A percentile compares a stretch with the other conserved stretches of the same genome.
phyloP scores from a whole-genome alignment of 2,113 vertebrate species.

The Euleptes europaea region DNA sequence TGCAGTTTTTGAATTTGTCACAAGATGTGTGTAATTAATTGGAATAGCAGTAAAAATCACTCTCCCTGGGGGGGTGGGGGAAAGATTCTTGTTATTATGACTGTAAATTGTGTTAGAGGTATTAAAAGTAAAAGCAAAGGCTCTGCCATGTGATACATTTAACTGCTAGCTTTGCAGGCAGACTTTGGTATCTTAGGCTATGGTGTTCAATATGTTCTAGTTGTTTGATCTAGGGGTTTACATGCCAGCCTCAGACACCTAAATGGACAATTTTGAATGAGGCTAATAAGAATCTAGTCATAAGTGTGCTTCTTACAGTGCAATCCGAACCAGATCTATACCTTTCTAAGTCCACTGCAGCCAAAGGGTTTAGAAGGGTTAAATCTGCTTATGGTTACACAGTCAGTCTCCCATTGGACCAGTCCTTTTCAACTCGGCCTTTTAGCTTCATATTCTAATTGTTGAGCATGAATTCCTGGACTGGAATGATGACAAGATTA shows the following conservation, averaged over 20 bases:
- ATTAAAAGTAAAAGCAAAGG: slow-evolving; percentile 45
- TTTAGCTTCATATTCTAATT: slow-evolving; percentile 6
- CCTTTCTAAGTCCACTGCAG: no score
- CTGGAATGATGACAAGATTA: background rate
- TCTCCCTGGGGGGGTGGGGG: slow-evolving; percentile 39
- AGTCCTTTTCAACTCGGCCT: slow-evolving; percentile 7
- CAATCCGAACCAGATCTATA: no score
- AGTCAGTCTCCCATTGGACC: background rate
- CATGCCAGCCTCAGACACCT: slow-evolving; percentile 13
- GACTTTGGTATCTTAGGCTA: slow-evolving; percentile 42
- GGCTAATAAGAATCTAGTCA: background rate
- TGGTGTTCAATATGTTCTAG: slow-evolving; percentile 16
- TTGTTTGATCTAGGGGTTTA: slow-evolving; percentile 25
- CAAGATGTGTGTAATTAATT: slow-evolving; percentile 68
- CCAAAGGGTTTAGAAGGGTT: no score
- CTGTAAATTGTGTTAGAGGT: slow-evolving; percentile 51
- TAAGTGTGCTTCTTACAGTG: slow-evolving; percentile 20
- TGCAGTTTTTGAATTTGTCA: slow-evolving; percentile 62
- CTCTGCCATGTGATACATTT: slow-evolving; percentile 46
- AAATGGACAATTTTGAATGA: slow-evolving; percentile 4
- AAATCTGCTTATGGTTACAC: no score
- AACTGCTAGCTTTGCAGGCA: slow-evolving; percentile 38
- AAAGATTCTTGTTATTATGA: slow-evolving; percentile 63
- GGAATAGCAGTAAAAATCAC: slow-evolving; percentile 65
- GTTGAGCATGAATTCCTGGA: background rate